Evolutionary conservation across 92 coral and sea anemone genomes (phyloP).

Genomic region (Phenganax subtilis): DNA sequence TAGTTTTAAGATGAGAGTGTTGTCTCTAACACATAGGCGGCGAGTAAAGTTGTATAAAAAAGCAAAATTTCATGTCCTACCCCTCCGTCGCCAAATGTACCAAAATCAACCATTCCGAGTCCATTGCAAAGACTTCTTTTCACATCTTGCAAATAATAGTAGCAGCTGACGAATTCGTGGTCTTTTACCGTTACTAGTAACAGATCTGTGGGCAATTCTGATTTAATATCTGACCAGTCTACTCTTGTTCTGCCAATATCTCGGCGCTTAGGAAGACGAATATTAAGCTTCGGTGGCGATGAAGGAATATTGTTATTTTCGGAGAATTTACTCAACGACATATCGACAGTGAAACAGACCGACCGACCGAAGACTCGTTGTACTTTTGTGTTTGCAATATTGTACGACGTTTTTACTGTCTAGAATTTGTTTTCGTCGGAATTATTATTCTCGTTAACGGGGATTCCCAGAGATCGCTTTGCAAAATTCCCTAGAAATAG

Average conservation of each 20-base stretch:
- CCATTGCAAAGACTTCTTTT: background rate
- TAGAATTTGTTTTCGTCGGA: too few relatives aligned
- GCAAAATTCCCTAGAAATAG: too few relatives aligned
- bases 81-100: constrained; percentile 11
- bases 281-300: background rate
- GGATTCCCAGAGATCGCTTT: too few relatives aligned
- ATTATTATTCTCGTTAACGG: too few relatives aligned
- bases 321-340: background rate
- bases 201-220: constrained; percentile 37
- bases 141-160: background rate
- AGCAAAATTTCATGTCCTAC: background rate
- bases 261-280: background rate
- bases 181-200: constrained; percentile 41
- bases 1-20: too few relatives aligned
- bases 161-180: constrained; percentile 22
- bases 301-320: background rate
- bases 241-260: background rate
- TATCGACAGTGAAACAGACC: too few relatives aligned
- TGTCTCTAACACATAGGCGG: too few relatives aligned
- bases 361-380: too few relatives aligned
- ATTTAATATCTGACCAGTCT: background rate
- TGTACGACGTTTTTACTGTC: too few relatives aligned
- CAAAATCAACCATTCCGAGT: constrained; percentile 6
- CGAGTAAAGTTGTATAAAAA: background rate
- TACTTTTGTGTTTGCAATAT: too few relatives aligned